These are phyloP conservation scores for Laupala kohalensis DNA, from an alignment of 1,140 invertebrate genomes.

Conservation along the genomic window DNA sequence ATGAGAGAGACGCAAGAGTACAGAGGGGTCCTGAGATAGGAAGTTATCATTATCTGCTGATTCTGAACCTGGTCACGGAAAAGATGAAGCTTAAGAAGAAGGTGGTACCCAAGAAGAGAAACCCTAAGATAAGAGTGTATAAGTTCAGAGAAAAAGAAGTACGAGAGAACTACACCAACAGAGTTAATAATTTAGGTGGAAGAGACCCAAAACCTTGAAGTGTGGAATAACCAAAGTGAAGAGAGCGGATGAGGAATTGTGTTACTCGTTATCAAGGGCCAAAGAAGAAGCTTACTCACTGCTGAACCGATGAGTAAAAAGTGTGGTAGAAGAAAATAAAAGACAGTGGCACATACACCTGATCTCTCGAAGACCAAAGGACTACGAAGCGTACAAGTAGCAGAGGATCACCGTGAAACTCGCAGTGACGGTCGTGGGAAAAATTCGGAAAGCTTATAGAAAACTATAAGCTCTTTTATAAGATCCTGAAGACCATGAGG, in stretches of 20 bases:
- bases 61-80: no score
- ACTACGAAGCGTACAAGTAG: not conserved
- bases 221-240: not conserved
- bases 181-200: not conserved
- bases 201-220: not conserved
- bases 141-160: not conserved
- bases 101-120: not conserved
- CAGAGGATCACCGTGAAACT: not conserved
- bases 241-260: not conserved
- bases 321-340: not conserved
- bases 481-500: no score
- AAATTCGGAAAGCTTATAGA: not conserved
- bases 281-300: slow-evolving; percentile 3
- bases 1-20: slow-evolving; percentile 15
- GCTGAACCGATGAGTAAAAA: not conserved
- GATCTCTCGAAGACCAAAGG: not conserved
- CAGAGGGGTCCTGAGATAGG: slow-evolving; percentile 16
- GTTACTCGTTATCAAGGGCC: not conserved
- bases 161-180: not conserved
- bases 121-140: not conserved
- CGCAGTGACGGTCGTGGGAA: not conserved
- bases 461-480: not conserved
- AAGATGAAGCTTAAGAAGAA: no score
- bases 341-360: not conserved
- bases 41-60: slow-evolving; percentile 16